A percentile compares a stretch with the other conserved stretches of the same genome.
These are phyloP conservation scores for Megaceryle maxima DNA, from an alignment of 2,113 vertebrate genomes.

Conservation along the genomic window DNA sequence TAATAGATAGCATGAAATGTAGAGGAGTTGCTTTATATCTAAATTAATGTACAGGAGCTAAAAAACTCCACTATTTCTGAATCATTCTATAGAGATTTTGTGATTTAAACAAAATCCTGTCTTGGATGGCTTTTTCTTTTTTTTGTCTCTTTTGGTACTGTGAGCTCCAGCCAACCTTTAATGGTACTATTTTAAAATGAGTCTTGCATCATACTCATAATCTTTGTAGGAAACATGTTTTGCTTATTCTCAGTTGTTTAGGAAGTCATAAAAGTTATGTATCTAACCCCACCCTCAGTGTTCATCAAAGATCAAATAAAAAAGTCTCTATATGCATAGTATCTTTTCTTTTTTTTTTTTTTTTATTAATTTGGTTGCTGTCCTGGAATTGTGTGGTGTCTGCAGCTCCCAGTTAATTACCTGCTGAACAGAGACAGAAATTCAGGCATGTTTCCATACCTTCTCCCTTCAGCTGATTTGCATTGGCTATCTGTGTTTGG, in stretches of 20 bases:
- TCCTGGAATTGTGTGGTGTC: neutral
- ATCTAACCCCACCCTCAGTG: neutral
- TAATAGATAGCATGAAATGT: constrained; percentile 33
- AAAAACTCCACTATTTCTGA: neutral
- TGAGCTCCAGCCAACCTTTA: neutral
- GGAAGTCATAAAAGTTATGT: neutral
- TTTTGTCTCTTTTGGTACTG: neutral
- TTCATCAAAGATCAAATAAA: neutral
- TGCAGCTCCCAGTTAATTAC: neutral
- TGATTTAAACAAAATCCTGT: constrained; percentile 2
- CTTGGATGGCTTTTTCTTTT: neutral
- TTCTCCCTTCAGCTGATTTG: neutral
- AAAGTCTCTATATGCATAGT: neutral
- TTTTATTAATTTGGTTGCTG: neutral
- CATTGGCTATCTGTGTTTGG: neutral
- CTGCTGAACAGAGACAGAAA: neutral
- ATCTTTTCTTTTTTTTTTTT: neutral
- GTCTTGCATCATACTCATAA: neutral
- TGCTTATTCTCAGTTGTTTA: neutral
- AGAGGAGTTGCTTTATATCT: constrained; percentile 47
- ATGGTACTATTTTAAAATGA: neutral
- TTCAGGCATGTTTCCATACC: neutral
- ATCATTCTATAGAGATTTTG: constrained; percentile 4
- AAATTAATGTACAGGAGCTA: neutral
- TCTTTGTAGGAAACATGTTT: neutral